Base-by-base conservation (phyloP, 2,888 invertebrate genomes). In the Perdita meconis region DNA sequence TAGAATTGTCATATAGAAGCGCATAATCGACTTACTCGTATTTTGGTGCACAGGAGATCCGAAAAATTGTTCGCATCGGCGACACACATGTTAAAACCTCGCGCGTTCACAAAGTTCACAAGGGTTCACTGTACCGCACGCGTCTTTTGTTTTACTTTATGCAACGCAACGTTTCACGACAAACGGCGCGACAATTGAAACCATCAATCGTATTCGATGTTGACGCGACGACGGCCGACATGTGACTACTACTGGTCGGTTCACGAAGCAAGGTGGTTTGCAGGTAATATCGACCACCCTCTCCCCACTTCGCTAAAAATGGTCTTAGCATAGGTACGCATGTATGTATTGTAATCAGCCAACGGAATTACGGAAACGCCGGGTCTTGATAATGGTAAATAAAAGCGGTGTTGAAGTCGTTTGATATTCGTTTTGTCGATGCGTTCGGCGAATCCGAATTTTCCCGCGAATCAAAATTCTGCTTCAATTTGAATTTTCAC, bases 231-330 rank as follows among this genome's bases (percentile, higher is more conserved):
- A 84, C 83, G 82, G 82, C 83, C 88, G 87, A 89, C 89, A 90
- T 89, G 90, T 90, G 90, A 91, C 91, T 90, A 83, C 84, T 86
- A 85, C 50, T 61, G 74, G 78, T 86, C 80, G 85, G 78, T 86
- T 86, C 87, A 78, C 73, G 69, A 71, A 86, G 84, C 81, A 86
- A 87, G 87, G 86, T 84, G 85, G 84, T 86, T 86, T 84, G 86
- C 82, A 76, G 82, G 83, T 85, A 87, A 87, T 90, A 90, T 91
- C 91, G 91, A 91, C 90, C 90, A 90, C 83, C 85, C 83, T 80
- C 70, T 83, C 87, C 88, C 87, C 55, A 93, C 93, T 73, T 72
- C 68, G 56, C 65, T 55, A 66, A 61, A 65, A 82, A 72, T 66
- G 55, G 61, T 72, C 63, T 59, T 64, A 74, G 0, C 61, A 40